phyloP scores from a whole-genome alignment of 2,113 vertebrate species.

The Lethenteron reissneri region DNA sequence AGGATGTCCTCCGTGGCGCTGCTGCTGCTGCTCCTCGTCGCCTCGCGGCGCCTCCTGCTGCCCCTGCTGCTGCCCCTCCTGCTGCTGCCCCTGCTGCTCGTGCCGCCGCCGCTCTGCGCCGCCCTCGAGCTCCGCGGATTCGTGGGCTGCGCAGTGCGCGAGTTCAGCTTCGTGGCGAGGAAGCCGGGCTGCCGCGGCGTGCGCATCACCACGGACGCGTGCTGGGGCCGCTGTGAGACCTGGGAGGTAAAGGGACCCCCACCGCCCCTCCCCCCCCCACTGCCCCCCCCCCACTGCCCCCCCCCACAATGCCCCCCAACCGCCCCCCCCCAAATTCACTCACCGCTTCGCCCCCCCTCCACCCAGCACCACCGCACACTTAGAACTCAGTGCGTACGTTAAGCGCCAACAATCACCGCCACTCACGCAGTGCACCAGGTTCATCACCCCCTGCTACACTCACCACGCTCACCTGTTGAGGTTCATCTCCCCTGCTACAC shows the following conservation, averaged over 20 bases:
- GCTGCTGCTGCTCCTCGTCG: too few relatives aligned
- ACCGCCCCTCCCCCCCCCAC: neutral
- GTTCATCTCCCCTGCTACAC: too few relatives aligned
- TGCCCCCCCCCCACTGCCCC: neutral
- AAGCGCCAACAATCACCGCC: too few relatives aligned
- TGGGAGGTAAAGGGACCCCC: constrained; percentile 43
- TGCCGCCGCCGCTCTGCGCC: neutral
- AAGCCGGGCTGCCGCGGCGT: constrained; percentile 52
- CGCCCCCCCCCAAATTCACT: neutral
- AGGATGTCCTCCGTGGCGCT: too few relatives aligned
- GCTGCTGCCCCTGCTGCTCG: too few relatives aligned
- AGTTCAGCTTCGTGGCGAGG: constrained; percentile 62
- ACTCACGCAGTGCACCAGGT: too few relatives aligned
- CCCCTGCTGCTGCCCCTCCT: too few relatives aligned
- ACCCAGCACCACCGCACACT: neutral
- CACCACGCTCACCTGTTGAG: too few relatives aligned
- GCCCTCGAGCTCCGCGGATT: constrained; percentile 30
- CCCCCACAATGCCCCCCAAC: neutral
- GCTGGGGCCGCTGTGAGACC: constrained; percentile 89
- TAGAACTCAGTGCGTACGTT: too few relatives aligned
- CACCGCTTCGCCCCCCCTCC: neutral
- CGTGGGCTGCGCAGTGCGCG: constrained; percentile 53
- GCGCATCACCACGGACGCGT: constrained; percentile 65
- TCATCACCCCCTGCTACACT: too few relatives aligned
- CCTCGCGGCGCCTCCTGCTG: too few relatives aligned